phyloP scores from a whole-genome alignment of 2,797 vertebrate genomes.

The Apogon talboti region DNA sequence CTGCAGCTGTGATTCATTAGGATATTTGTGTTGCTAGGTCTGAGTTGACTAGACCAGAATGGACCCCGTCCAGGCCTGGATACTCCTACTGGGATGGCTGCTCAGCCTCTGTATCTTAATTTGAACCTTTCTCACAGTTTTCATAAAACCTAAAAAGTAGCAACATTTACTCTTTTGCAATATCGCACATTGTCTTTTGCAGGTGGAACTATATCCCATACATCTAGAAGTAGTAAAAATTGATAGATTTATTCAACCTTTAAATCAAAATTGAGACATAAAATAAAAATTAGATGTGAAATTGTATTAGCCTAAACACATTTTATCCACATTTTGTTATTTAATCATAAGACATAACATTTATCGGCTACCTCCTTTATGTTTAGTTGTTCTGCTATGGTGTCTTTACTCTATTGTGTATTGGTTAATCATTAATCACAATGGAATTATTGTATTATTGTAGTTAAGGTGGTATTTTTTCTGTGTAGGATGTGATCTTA shows the following conservation, averaged over 20 bases:
- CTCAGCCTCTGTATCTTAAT: slow-evolving; percentile 22
- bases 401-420: background rate
- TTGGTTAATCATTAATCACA: background rate
- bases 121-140: slow-evolving; percentile 37
- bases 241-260: too few species aligned
- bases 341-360: background rate
- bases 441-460: background rate
- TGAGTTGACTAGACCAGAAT: slow-evolving; percentile 60
- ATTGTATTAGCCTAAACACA: too few species aligned
- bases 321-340: too few species aligned
- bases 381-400: background rate
- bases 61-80: slow-evolving; percentile 45
- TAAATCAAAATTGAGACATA: too few species aligned
- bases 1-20: slow-evolving; percentile 71
- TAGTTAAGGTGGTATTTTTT: too few species aligned
- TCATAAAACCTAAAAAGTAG: background rate
- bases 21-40: slow-evolving; percentile 70
- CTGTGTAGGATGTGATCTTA: too few species aligned
- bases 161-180: too few species aligned
- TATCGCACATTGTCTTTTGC: too few species aligned
- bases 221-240: too few species aligned
- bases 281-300: too few species aligned
- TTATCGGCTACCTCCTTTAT: background rate
- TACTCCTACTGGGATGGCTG: slow-evolving; percentile 36
- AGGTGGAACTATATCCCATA: too few species aligned